Evolutionary conservation across 2,113 vertebrate species (phyloP).

Genomic region (Misgurnus mizolepis): DNA sequence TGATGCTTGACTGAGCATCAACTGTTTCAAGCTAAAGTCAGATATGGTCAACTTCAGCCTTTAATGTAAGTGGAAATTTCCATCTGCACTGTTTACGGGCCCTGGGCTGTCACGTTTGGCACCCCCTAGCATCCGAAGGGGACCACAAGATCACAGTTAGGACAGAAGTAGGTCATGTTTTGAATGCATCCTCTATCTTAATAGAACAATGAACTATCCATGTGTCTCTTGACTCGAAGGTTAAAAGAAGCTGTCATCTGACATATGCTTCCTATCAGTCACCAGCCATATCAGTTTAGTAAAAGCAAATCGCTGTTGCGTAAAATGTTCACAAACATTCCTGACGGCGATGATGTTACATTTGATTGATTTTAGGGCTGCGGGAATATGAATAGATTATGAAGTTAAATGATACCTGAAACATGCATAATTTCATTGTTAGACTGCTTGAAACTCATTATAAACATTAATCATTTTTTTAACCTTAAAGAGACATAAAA

Average conservation of each 20-base stretch:
- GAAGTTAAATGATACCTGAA: no score
- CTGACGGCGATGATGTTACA: background rate
- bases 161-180: background rate
- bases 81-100: conserved; percentile 11
- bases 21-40: conserved; percentile 42
- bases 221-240: conserved; percentile 7
- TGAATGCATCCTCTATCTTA: conserved; percentile 8
- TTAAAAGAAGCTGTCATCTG: conserved; percentile 13
- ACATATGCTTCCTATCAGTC: background rate
- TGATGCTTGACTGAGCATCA: conserved; percentile 42
- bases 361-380: background rate
- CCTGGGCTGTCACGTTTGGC: background rate
- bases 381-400: no score
- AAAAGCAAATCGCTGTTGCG: background rate
- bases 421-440: no score
- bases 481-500: no score
- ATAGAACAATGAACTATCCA: conserved; percentile 19
- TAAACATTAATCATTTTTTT: no score
- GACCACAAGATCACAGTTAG: background rate
- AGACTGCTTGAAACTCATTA: no score
- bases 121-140: background rate
- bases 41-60: conserved; percentile 28
- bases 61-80: conserved; percentile 32
- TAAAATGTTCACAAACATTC: conserved; percentile 6
- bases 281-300: background rate